These are phyloP conservation scores for Eurystomus glaucurus DNA, from an alignment of 2,797 vertebrate species.

Conservation along the genomic window DNA sequence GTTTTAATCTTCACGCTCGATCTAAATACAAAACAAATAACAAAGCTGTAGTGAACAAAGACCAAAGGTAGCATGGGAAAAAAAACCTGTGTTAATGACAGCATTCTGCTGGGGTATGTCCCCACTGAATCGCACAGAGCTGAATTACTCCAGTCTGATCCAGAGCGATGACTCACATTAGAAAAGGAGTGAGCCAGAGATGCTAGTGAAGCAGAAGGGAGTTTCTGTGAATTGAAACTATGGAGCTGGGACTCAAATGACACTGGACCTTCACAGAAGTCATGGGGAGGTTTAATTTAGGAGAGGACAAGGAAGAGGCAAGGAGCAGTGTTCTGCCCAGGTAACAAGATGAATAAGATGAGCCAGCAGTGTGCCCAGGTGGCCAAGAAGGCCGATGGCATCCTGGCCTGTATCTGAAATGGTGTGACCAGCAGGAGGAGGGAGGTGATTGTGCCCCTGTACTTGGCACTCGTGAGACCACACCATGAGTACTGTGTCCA, in stretches of 20 bases:
- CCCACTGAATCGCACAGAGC: accelerated
- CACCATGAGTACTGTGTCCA: too few species aligned
- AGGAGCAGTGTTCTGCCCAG: neutral
- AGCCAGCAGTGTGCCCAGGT: too few species aligned
- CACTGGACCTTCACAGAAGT: neutral
- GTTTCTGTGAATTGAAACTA: neutral
- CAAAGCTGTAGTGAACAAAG: neutral
- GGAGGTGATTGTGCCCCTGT: too few species aligned
- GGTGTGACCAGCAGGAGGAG: too few species aligned
- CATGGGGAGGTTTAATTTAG: neutral
- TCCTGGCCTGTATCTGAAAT: too few species aligned
- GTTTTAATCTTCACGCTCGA: neutral
- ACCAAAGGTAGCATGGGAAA: neutral
- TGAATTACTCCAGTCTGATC: neutral
- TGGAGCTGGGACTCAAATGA: neutral
- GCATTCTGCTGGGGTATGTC: neutral
- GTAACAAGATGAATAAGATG: neutral
- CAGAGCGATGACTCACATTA: neutral
- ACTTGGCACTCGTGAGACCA: too few species aligned
- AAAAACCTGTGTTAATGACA: neutral
- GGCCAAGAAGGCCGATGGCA: too few species aligned
- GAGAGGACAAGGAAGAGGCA: neutral
- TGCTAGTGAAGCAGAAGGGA: neutral
- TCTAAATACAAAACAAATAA: neutral
- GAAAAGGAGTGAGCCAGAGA: neutral